Conservation (phyloP, 2,888 invertebrate genomes). For the Argyra leucocephala region DNA sequence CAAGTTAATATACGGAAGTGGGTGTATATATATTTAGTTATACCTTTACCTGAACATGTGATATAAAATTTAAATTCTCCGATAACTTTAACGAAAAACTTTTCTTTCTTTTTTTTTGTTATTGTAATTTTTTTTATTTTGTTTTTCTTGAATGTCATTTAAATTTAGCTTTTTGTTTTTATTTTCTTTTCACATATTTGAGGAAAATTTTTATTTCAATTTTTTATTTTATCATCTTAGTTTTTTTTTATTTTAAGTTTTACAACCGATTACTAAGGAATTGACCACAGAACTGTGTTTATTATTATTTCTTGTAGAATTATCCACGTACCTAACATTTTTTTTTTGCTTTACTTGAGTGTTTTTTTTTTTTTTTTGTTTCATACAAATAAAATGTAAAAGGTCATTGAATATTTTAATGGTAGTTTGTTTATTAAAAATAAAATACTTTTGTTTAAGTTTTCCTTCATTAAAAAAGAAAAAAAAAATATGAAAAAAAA, state of each 20-base stretch:
- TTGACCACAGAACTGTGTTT: neutral
- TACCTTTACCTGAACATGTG: constrained; percentile 2
- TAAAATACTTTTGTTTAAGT: neutral
- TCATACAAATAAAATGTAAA: neutral
- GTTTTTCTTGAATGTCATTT: too few species aligned
- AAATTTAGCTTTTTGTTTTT: neutral
- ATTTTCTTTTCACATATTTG: too few species aligned
- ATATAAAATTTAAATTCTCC: neutral
- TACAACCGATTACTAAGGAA: neutral
- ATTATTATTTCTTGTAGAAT: neutral
- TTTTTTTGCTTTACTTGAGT: too few species aligned
- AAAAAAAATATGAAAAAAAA: too few species aligned
- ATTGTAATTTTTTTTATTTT: too few species aligned
- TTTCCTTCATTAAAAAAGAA: neutral
- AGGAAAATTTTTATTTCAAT: too few species aligned
- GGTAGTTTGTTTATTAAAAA: neutral
- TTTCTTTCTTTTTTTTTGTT: too few species aligned
- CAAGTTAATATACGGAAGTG: too few species aligned
- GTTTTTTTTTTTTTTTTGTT: neutral
- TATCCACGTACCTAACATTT: too few species aligned
- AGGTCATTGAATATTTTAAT: constrained; percentile 1
- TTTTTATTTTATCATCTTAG: too few species aligned
- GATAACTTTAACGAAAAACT: neutral
- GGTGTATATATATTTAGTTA: too few species aligned
- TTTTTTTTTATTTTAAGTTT: neutral